A percentile compares a stretch with the other conserved stretches of the same genome.
Evolutionary conservation across 53 echinoderm and acorn worm genomes (phyloP).

Genomic region (Echinarachnius parma): DNA sequence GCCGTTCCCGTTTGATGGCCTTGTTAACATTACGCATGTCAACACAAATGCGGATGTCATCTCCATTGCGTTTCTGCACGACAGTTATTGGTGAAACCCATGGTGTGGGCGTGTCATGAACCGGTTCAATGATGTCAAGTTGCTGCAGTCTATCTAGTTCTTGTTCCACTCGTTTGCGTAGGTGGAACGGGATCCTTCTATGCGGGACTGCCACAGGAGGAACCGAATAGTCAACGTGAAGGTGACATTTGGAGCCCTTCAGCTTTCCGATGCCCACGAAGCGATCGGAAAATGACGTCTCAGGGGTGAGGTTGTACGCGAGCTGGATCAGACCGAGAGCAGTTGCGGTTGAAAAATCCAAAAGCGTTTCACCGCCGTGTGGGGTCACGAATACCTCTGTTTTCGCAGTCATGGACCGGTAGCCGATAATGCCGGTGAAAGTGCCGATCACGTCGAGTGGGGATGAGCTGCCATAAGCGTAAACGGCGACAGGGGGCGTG

Average conservation of each 20-base stretch:
- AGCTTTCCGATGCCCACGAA: slow-evolving; percentile 21
- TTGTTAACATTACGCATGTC: slow-evolving; percentile 47
- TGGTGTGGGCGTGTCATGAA: slow-evolving; percentile 47
- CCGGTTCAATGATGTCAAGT: slow-evolving; percentile 53
- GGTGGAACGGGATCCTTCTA: slow-evolving; percentile 56
- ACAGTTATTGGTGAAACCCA: slow-evolving; percentile 62
- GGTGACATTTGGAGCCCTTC: slow-evolving; percentile 7
- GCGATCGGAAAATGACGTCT: slow-evolving; percentile 29
- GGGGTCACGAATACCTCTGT: neutral
- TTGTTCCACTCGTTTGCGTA: slow-evolving; percentile 36
- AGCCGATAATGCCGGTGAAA: neutral
- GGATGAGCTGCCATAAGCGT: neutral
- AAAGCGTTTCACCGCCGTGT: slow-evolving; percentile 2
- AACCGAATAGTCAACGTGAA: slow-evolving; percentile 48
- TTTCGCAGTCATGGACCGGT: neutral
- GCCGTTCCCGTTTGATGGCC: slow-evolving; percentile 32
- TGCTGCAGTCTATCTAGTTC: slow-evolving; percentile 51
- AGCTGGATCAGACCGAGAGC: neutral
- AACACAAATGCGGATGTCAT: slow-evolving; percentile 31
- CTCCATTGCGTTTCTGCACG: slow-evolving; percentile 42
- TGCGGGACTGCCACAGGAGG: slow-evolving; percentile 52
- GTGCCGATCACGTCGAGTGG: neutral
- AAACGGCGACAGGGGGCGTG: neutral
- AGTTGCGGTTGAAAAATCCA: slow-evolving; percentile 1
- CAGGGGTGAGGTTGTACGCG: slow-evolving; percentile 40